Conservation (phyloP, 1,140 invertebrate species). For the Drosophila nigrodunni region DNA sequence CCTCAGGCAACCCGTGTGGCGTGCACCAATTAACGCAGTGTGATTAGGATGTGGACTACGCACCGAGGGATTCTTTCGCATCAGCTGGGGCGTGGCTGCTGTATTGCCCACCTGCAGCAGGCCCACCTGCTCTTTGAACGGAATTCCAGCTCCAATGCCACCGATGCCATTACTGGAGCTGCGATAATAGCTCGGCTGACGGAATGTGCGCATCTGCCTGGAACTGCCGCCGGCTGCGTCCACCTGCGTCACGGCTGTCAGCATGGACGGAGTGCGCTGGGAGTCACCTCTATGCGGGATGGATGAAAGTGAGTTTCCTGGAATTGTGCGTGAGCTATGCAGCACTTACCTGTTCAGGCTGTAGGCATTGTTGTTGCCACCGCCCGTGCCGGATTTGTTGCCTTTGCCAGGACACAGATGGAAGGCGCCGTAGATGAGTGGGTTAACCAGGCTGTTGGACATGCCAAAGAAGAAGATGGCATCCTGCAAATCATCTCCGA, state of each 20-base stretch:
- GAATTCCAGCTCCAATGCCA: background rate
- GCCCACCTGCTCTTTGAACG: conserved; percentile 73
- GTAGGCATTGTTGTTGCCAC: conserved; percentile 76
- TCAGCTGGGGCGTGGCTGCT: conserved; percentile 55
- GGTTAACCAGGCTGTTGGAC: conserved; percentile 94
- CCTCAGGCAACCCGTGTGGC: conserved; percentile 56
- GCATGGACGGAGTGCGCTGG: conserved; percentile 79
- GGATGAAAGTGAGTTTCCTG: background rate
- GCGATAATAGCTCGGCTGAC: conserved; percentile 81
- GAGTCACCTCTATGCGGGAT: conserved; percentile 69
- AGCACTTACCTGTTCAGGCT: conserved; percentile 75
- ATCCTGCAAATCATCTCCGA: conserved; percentile 88
- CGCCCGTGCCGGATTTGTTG: conserved; percentile 60
- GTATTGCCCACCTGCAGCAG: conserved; percentile 62
- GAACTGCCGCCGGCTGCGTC: conserved; percentile 66
- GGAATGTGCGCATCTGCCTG: conserved; percentile 71
- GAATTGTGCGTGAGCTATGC: conserved; percentile 12
- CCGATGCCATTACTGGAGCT: conserved; percentile 61
- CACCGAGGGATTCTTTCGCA: conserved; percentile 68
- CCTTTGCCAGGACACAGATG: conserved; percentile 88
- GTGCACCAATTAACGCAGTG: conserved; percentile 26
- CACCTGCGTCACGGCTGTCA: conserved; percentile 81
- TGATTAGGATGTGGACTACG: conserved; percentile 64
- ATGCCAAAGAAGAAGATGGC: conserved; percentile 94
- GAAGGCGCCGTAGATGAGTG: conserved; percentile 94